Percentiles rank a stretch among this genome's conserved stretches.
Evolutionary conservation across 2,888 invertebrate genomes (phyloP).

Genomic region (Oegoconia quadripuncta): DNA sequence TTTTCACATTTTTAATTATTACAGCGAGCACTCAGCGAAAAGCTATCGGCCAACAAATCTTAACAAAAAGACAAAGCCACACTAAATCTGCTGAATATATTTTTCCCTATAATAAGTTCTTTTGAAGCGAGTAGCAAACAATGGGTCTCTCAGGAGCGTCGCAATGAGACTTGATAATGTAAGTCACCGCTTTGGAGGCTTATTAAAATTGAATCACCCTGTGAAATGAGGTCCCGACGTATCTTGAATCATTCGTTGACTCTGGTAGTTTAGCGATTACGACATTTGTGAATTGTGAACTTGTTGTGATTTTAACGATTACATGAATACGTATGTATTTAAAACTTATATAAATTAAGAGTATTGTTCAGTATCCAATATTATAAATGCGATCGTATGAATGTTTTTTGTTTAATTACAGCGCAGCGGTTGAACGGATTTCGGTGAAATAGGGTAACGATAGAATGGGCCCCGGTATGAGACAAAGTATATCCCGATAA

Average conservation of each 20-base stretch:
- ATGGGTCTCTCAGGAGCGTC: constrained; percentile 37
- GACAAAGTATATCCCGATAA: no score
- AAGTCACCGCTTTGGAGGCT: constrained; percentile 46
- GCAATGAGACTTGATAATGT: constrained; percentile 51
- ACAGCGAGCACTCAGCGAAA: no score
- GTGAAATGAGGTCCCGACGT: constrained; percentile 42
- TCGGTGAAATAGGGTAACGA: no score
- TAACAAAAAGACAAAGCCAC: constrained; percentile 34
- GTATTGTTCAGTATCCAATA: no score
- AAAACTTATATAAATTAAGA: no score
- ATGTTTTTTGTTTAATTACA: no score
- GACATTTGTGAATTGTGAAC: neutral
- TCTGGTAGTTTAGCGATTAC: constrained; percentile 28
- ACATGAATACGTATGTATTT: no score
- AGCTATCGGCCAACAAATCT: constrained; percentile 8
- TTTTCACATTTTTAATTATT: no score
- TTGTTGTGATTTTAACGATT: no score
- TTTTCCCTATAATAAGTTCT: constrained; percentile 43
- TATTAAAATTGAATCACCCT: constrained; percentile 54
- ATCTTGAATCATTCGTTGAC: constrained; percentile 35
- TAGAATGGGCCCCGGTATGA: no score
- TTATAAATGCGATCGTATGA: no score
- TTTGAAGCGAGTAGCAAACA: constrained; percentile 39
- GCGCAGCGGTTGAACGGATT: no score
- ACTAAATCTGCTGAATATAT: constrained; percentile 34